A percentile compares a stretch with the other conserved stretches of the same genome.
Conservation (phyloP, 2,888 invertebrate genomes). For the Epiblema foenella region DNA sequence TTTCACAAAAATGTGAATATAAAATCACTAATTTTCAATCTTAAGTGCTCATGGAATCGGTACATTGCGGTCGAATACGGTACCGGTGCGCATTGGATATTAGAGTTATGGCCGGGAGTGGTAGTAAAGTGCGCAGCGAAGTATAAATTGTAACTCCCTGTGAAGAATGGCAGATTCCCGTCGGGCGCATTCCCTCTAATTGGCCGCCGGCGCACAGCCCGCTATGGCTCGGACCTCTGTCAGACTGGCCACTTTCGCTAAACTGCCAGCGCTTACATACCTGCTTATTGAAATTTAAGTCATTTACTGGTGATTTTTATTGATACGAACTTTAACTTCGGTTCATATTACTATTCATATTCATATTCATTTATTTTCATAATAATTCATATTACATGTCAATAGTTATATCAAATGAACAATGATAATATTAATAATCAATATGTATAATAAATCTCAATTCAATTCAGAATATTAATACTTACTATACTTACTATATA, state of each 20-base stretch:
- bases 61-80: slow-evolving; percentile 36
- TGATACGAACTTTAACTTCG: neutral
- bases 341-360: no score
- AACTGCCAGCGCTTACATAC: slow-evolving; percentile 32
- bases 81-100: slow-evolving; percentile 34
- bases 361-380: no score
- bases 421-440: no score
- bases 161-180: slow-evolving; percentile 58
- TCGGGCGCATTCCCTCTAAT: slow-evolving; percentile 80
- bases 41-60: slow-evolving; percentile 39
- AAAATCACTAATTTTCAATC: slow-evolving; percentile 25
- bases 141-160: slow-evolving; percentile 68
- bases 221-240: slow-evolving; percentile 69
- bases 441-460: no score
- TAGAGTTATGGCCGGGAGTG: slow-evolving; percentile 43
- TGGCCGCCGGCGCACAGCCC: slow-evolving; percentile 73
- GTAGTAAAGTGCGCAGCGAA: slow-evolving; percentile 50
- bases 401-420: no score
- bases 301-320: neutral
- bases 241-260: slow-evolving; percentile 74
- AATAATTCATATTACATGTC: no score
- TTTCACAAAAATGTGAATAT: slow-evolving; percentile 29
- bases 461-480: no score
- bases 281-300: slow-evolving; percentile 28
- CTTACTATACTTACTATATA: no score